phyloP scores from a whole-genome alignment of 2,888 invertebrate genomes.

The Diarsia dahlii region DNA sequence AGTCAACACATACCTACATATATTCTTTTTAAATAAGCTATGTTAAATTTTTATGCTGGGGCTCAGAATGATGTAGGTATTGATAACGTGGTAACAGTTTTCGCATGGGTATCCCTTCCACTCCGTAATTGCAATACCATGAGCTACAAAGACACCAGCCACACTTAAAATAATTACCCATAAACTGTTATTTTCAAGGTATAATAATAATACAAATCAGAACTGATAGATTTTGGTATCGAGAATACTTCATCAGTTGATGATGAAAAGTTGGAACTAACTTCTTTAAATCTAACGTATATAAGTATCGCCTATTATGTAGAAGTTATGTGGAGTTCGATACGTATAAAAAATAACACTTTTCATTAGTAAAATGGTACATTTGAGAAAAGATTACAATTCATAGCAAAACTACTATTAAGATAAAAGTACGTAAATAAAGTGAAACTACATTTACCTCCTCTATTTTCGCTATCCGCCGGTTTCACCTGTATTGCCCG shows the following conservation, averaged over 20 bases:
- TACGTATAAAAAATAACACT: constrained; percentile 3
- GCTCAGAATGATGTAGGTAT: no score
- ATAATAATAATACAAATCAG: not conserved
- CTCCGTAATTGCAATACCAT: not conserved
- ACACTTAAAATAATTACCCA: not conserved
- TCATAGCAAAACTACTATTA: constrained; percentile 2
- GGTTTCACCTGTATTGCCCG: constrained; percentile 99
- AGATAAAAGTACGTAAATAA: constrained; percentile 1
- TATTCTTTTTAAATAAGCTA: no score
- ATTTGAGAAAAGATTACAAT: not conserved
- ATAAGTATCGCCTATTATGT: not conserved
- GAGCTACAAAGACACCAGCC: not conserved
- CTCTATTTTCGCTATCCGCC: constrained; percentile 99
- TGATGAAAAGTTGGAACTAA: not conserved
- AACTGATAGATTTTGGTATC: not conserved
- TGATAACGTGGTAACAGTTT: no score
- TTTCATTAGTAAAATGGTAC: constrained; percentile 1
- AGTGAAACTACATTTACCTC: constrained; percentile 92
- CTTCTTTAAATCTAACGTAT: not conserved
- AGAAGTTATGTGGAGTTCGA: not conserved
- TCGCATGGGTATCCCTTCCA: no score
- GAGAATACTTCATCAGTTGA: not conserved
- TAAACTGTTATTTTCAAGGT: not conserved
- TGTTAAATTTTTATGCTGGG: no score
- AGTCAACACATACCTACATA: no score